These are phyloP conservation scores for Bolborhynchus lineola DNA, from an alignment of 2,113 vertebrate species.

Conservation along the genomic window DNA sequence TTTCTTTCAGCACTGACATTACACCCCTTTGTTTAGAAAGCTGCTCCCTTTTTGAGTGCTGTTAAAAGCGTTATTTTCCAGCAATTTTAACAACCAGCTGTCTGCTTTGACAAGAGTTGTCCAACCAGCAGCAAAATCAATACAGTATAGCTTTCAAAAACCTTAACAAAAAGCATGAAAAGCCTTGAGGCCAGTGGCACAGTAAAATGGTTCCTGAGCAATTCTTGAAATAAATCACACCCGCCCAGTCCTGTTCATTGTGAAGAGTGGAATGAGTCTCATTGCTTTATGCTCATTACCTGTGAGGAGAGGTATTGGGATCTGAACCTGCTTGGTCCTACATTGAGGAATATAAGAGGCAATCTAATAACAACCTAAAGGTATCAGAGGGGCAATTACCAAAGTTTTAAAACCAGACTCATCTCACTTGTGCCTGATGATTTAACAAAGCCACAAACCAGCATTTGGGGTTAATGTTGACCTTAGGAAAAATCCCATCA, in stretches of 20 bases:
- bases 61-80: background rate
- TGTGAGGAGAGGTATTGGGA: background rate
- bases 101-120: conserved; percentile 3
- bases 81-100: background rate
- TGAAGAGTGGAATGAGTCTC: background rate
- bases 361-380: background rate
- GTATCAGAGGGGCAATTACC: background rate
- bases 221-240: background rate
- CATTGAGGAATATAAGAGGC: background rate
- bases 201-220: background rate
- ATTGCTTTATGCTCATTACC: background rate
- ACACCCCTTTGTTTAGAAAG: background rate
- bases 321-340: background rate
- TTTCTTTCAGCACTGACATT: background rate
- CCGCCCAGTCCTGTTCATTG: background rate
- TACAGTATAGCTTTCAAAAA: background rate
- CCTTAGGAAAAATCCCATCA: background rate
- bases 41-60: background rate
- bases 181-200: background rate
- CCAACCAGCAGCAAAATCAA: background rate
- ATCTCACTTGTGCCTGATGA: background rate
- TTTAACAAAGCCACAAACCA: background rate
- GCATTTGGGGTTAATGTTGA: background rate
- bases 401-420: background rate
- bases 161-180: background rate